Percentiles rank a stretch among this genome's conserved stretches.
Evolutionary conservation across 2,113 vertebrate genomes (phyloP).

Genomic region (Microtus pennsylvanicus): DNA sequence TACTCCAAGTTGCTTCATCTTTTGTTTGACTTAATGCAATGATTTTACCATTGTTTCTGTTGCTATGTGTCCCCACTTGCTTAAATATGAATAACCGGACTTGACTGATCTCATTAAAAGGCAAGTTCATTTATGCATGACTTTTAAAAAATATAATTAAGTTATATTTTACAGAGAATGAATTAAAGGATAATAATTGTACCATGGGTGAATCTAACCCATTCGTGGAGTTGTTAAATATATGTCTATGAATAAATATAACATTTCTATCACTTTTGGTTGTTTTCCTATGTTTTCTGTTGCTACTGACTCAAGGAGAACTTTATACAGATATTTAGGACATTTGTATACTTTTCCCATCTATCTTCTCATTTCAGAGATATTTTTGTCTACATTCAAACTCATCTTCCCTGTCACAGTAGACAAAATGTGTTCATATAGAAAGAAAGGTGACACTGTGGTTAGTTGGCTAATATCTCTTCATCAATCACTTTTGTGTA

Average conservation of each 20-base stretch:
- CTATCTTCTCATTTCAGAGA: neutral
- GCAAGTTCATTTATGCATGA: neutral
- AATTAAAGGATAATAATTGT: neutral
- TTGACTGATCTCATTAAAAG: neutral
- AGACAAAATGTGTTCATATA: neutral
- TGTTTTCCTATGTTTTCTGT: neutral
- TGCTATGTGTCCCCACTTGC: neutral
- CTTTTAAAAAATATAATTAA: conserved; percentile 20
- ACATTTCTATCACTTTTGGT: neutral
- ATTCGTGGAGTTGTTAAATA: neutral
- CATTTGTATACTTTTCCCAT: neutral
- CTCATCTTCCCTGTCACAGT: neutral
- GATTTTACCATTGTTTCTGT: neutral
- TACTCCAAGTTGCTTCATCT: neutral
- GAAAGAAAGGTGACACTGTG: neutral
- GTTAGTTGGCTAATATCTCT: neutral
- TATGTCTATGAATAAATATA: neutral
- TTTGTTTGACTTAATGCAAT: neutral
- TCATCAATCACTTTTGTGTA: neutral
- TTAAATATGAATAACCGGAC: neutral
- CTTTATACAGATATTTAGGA: neutral
- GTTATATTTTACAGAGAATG: neutral
- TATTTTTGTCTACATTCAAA: neutral
- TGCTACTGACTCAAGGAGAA: neutral
- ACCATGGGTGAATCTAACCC: neutral